Evolutionary conservation across 2,113 vertebrate genomes (phyloP).

Genomic region (Mobula hypostoma): DNA sequence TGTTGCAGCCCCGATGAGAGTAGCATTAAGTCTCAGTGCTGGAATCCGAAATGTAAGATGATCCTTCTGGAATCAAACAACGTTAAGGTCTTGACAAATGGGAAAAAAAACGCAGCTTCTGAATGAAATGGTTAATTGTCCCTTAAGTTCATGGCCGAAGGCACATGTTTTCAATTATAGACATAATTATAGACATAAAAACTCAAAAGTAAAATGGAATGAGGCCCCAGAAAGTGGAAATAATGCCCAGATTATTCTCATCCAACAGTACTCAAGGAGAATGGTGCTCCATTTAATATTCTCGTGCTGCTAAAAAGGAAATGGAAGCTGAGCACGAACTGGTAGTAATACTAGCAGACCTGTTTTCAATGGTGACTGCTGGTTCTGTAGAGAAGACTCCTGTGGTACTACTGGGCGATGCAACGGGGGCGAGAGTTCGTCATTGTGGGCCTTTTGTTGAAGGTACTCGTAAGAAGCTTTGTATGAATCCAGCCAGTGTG

Average conservation of each 20-base stretch:
- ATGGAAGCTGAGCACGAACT: constrained; percentile 20
- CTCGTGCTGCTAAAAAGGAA: neutral
- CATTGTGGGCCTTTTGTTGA: neutral
- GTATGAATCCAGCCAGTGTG: neutral
- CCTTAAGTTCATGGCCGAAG: neutral
- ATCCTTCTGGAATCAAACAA: neutral
- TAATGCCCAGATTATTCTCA: neutral
- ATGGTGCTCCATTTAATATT: neutral
- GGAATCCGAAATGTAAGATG: neutral
- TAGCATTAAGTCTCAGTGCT: neutral
- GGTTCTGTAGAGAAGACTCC: neutral
- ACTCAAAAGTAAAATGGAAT: neutral
- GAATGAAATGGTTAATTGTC: neutral
- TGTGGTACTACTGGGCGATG: neutral
- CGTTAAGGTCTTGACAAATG: neutral
- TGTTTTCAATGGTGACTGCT: neutral
- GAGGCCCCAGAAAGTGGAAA: neutral
- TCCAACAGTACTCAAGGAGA: neutral
- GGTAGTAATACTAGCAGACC: constrained; percentile 33
- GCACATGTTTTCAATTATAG: neutral
- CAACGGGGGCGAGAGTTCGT: neutral
- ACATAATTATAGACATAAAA: neutral
- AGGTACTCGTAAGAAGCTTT: neutral
- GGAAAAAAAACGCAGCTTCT: neutral
- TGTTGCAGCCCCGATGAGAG: neutral